Conservation (phyloP, 1,140 invertebrate genomes). For the Ostrea edulis region DNA sequence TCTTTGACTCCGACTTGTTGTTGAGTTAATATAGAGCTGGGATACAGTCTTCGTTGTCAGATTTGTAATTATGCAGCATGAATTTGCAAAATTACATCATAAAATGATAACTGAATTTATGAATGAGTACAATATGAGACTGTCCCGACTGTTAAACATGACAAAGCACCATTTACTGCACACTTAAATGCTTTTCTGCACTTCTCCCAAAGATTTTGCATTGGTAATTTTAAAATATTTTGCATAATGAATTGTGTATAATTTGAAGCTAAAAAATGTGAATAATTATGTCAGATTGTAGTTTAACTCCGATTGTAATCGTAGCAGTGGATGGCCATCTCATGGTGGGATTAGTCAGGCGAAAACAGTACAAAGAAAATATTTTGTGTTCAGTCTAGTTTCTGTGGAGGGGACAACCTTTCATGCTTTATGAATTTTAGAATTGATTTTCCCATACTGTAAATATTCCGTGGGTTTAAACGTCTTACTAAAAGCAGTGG, state of each 20-base stretch:
- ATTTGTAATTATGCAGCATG: conserved; percentile 16
- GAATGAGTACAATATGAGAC: background rate
- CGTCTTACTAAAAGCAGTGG: background rate
- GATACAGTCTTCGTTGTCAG: background rate
- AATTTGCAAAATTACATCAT: conserved; percentile 10
- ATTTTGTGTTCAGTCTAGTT: background rate
- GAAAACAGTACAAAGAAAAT: background rate
- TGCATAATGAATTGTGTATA: background rate
- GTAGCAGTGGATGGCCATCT: background rate
- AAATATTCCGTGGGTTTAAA: conserved; percentile 8
- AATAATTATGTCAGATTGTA: too few species aligned
- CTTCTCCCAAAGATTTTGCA: background rate
- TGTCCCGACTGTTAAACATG: background rate
- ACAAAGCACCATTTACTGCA: background rate
- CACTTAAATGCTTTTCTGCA: conserved; percentile 32
- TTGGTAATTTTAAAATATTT: background rate
- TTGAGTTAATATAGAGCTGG: background rate
- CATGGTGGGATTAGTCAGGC: background rate
- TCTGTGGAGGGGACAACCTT: background rate
- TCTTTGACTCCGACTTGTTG: background rate
- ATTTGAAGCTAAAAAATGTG: too few species aligned
- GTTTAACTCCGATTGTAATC: background rate
- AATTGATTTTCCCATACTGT: conserved; percentile 12
- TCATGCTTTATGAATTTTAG: conserved; percentile 8
- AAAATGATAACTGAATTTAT: conserved; percentile 24